Percentiles rank a stretch among this genome's conserved stretches.
Conservation (phyloP, 2,797 vertebrate species). For the Myripristis jacobus region DNA sequence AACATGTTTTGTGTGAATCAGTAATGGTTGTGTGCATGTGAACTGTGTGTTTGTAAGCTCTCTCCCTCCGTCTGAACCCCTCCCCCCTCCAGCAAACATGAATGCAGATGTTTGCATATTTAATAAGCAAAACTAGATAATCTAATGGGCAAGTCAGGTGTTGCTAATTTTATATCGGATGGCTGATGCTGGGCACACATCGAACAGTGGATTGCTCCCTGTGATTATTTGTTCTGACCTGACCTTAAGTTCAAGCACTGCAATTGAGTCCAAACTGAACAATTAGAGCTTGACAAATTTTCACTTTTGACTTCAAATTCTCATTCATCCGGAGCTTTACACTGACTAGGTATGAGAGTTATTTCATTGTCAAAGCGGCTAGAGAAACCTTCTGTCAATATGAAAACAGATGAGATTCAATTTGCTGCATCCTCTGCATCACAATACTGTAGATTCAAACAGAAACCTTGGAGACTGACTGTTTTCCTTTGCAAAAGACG, state of each 20-base stretch:
- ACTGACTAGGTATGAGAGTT: conserved; percentile 27
- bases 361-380: conserved; percentile 30
- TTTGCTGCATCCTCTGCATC: conserved; percentile 34
- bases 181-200: neutral
- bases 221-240: conserved; percentile 9
- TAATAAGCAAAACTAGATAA: conserved; percentile 43
- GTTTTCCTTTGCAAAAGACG: conserved; percentile 11
- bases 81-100: neutral
- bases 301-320: neutral
- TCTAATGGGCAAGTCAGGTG: conserved; percentile 27
- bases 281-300: conserved; percentile 20
- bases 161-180: conserved; percentile 40
- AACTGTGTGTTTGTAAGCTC: too few species aligned
- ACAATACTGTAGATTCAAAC: conserved; percentile 43
- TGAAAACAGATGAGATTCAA: conserved; percentile 37
- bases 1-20: neutral
- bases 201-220: conserved; percentile 12
- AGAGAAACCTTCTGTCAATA: conserved; percentile 22
- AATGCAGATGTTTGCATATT: conserved; percentile 32
- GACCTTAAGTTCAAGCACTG: conserved; percentile 14
- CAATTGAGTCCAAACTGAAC: conserved; percentile 7
- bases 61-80: neutral
- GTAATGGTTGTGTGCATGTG: neutral
- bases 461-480: conserved; percentile 27
- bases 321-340: conserved; percentile 36